Evolutionary conservation across 2,888 invertebrate genomes (phyloP), one percentile per base, ranked within the genome.

Genomic region (Diarsia brunnea): DNA sequence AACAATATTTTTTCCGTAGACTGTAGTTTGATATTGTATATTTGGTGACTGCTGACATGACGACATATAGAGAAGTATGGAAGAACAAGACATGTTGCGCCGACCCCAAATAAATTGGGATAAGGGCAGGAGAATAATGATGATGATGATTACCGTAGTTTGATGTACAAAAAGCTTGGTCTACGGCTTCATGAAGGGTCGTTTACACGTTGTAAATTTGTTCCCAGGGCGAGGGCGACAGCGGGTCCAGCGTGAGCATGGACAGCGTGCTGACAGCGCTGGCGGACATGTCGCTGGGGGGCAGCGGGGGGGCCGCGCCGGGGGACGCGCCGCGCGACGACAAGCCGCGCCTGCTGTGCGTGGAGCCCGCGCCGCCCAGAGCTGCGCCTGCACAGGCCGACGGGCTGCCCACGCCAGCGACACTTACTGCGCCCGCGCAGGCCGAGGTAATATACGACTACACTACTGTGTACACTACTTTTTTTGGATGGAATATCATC

Each of bases 191-290:
- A 21, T 55, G 55, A 55, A 55, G 24, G 12, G 24, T 24, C 24
- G 24, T 24, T 24, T 55, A 55, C 55, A 55, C 24, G 5, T 24
- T 2, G 14, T 55, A 21, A 19, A 19, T 51, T 24, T 58, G 14
- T 64, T 24, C 14, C 7, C 87, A 96, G 95, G 96, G 96, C 49
- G 96, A 96, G 78, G 96, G 96, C 83, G 96, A 96, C 91, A 89
- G 87, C 58, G 83, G 85, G 0, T 31, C 85, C 0, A 72, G 78
- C 0, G 73, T 89, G 2, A 94, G 81, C 90, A 94, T 96, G 92
- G 95, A 95, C 71, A 91, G 93, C 84, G 95, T 96, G 38, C 86
- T 96, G 65, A 58, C 85, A 0, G 94, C 95, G 60, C 92, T 96
- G 8, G 87, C 93, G 24, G 89, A 93, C 88, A 95, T 96, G 95